Percentiles rank a stretch among this genome's conserved stretches.
Conservation (phyloP, 2,113 vertebrate genomes). For the Paradoxurus hermaphroditus region DNA sequence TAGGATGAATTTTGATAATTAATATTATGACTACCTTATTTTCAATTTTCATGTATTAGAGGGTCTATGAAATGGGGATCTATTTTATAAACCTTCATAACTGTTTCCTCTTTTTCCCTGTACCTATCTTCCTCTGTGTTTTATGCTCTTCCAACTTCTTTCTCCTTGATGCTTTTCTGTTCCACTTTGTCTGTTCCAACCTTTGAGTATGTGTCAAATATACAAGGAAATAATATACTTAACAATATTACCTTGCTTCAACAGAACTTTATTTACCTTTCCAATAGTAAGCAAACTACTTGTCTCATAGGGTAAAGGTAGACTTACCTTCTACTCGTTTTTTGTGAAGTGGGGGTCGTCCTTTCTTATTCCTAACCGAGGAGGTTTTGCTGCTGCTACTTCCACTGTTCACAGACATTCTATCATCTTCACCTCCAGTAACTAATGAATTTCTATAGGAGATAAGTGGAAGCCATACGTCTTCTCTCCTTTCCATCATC, state of each 20-base stretch:
- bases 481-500: slow-evolving; percentile 98
- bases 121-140: not conserved
- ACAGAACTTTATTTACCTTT: not conserved
- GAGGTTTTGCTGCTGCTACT: slow-evolving; percentile 96
- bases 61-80: not conserved
- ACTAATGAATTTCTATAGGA: slow-evolving; percentile 97
- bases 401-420: slow-evolving; percentile 97
- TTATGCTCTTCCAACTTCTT: not conserved
- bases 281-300: not conserved
- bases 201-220: not conserved
- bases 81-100: not conserved
- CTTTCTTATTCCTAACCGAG: slow-evolving; percentile 97
- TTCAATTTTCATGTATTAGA: slow-evolving; percentile 30
- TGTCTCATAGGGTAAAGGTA: not conserved
- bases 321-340: slow-evolving; percentile 94
- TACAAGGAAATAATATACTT: not conserved
- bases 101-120: not conserved
- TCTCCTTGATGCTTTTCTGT: not conserved
- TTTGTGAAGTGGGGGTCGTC: slow-evolving; percentile 94
- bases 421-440: slow-evolving; percentile 96
- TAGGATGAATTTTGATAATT: slow-evolving; percentile 17
- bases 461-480: slow-evolving; percentile 98
- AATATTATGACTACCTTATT: not conserved
- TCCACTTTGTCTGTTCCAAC: not conserved
- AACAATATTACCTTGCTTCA: not conserved